Percentiles rank a stretch among this genome's conserved stretches.
phyloP scores from a whole-genome alignment of 2,797 vertebrate genomes.

The Phrynocephalus vlangalii region DNA sequence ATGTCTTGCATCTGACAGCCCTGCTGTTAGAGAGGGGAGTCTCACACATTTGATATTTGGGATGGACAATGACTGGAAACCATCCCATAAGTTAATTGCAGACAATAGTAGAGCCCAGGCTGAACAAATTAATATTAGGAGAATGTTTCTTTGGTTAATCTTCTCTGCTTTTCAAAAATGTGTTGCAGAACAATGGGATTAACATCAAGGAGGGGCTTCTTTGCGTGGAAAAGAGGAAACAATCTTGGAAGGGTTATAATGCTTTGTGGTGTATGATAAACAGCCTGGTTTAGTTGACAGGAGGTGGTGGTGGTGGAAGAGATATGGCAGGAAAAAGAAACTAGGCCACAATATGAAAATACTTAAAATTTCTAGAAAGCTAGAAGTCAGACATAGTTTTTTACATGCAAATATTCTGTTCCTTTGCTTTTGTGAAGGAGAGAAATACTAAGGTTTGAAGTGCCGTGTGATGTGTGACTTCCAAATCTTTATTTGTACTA shows the following conservation, averaged over 20 bases:
- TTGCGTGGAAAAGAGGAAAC: conserved; percentile 39
- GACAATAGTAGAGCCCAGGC: conserved; percentile 59
- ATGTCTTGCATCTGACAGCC: conserved; percentile 70
- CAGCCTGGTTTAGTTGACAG: conserved; percentile 19
- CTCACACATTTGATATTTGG: conserved; percentile 67
- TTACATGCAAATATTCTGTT: no score
- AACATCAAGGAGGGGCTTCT: conserved; percentile 20
- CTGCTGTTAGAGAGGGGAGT: conserved; percentile 44
- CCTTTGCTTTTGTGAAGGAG: no score
- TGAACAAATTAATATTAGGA: conserved; percentile 66
- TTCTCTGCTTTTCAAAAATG: conserved; percentile 54
- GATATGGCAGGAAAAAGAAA: conserved; percentile 41
- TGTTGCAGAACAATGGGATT: conserved; percentile 19
- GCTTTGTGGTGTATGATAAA: conserved; percentile 46
- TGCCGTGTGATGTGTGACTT: no score
- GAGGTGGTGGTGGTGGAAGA: conserved; percentile 26
- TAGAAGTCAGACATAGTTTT: no score
- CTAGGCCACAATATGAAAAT: not conserved
- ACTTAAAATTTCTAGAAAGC: no score
- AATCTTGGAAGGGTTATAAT: conserved; percentile 30
- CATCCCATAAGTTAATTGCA: conserved; percentile 59
- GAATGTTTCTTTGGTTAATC: conserved; percentile 45
- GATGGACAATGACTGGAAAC: conserved; percentile 60
- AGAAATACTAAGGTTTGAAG: no score
- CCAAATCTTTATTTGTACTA: no score